phyloP scores from a whole-genome alignment of 2,888 invertebrate species.

The Matsumyia berberina region DNA sequence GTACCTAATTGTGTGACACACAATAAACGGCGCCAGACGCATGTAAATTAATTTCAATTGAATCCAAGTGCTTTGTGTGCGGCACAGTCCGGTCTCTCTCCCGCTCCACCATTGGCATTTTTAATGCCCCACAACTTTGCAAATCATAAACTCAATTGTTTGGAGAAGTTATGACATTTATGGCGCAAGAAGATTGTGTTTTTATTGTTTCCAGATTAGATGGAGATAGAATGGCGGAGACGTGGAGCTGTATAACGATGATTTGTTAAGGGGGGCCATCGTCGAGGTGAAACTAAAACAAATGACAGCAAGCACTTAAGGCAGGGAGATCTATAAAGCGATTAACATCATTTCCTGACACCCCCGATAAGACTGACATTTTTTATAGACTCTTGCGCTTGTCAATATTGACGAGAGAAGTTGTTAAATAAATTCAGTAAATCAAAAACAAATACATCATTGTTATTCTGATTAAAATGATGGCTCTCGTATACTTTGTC shows the following conservation, averaged over 20 bases:
- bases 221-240: slow-evolving; percentile 43
- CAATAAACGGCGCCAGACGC: slow-evolving; percentile 54
- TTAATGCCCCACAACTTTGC: slow-evolving; percentile 48
- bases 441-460: too few relatives aligned
- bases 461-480: too few relatives aligned
- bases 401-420: slow-evolving; percentile 20
- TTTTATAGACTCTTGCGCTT: not conserved
- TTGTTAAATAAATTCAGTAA: too few relatives aligned
- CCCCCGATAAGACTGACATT: not conserved
- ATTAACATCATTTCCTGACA: slow-evolving; percentile 13
- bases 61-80: slow-evolving; percentile 38
- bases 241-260: slow-evolving; percentile 32
- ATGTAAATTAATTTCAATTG: slow-evolving; percentile 71
- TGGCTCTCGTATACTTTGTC: too few relatives aligned
- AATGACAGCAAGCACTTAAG: not conserved
- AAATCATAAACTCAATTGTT: slow-evolving; percentile 66
- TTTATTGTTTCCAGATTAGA: slow-evolving; percentile 59
- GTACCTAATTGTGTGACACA: slow-evolving; percentile 14
- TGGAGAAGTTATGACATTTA: slow-evolving; percentile 56
- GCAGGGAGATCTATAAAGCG: not conserved
- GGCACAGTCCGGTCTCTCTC: not conserved
- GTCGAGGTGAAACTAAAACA: slow-evolving; percentile 18
- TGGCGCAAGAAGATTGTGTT: slow-evolving; percentile 49
- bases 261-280: slow-evolving; percentile 39
- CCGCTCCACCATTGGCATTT: slow-evolving; percentile 32